These are phyloP conservation scores for Echeneis naucrates DNA, from an alignment of 2,797 vertebrate species.

Conservation along the genomic window DNA sequence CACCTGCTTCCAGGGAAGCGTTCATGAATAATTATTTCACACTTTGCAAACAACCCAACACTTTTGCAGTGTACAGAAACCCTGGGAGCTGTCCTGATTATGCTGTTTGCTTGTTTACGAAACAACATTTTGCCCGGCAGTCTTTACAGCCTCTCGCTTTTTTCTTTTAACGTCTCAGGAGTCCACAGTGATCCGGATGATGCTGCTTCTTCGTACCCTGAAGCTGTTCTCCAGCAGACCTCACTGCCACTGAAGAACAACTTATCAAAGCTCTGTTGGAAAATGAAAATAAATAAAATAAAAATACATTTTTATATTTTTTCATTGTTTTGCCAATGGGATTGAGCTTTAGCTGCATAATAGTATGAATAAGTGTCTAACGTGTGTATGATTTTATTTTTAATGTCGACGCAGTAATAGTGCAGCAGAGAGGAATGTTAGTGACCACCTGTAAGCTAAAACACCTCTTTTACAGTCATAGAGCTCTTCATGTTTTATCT, in stretches of 20 bases:
- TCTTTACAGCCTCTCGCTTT: conserved; percentile 41
- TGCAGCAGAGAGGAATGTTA: neutral
- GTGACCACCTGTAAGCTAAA: neutral
- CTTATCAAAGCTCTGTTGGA: conserved; percentile 57
- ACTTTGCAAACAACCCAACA: conserved; percentile 40
- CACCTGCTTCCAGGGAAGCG: conserved; percentile 51
- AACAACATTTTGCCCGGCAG: conserved; percentile 59
- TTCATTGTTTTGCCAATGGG: conserved; percentile 44
- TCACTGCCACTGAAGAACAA: conserved; percentile 42
- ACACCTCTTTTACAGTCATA: neutral
- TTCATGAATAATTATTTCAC: conserved; percentile 56
- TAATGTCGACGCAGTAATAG: neutral
- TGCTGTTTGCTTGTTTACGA: conserved; percentile 65
- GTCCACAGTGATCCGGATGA: conserved; percentile 50
- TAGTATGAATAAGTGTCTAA: conserved; percentile 33
- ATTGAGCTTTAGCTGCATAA: conserved; percentile 36
- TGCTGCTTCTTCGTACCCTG: conserved; percentile 49
- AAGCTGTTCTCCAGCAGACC: conserved; percentile 61
- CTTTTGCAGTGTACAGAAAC: conserved; percentile 34
- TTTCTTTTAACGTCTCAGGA: conserved; percentile 44
- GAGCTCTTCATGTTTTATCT: neutral
- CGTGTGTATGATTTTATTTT: too few species aligned
- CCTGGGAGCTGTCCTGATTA: conserved; percentile 65
- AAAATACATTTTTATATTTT: neutral
- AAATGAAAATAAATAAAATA: conserved; percentile 29